A percentile compares a stretch with the other conserved stretches of the same genome.
Evolutionary conservation across 2,797 vertebrate species (phyloP).

Genomic region (Muscicapa comitata): DNA sequence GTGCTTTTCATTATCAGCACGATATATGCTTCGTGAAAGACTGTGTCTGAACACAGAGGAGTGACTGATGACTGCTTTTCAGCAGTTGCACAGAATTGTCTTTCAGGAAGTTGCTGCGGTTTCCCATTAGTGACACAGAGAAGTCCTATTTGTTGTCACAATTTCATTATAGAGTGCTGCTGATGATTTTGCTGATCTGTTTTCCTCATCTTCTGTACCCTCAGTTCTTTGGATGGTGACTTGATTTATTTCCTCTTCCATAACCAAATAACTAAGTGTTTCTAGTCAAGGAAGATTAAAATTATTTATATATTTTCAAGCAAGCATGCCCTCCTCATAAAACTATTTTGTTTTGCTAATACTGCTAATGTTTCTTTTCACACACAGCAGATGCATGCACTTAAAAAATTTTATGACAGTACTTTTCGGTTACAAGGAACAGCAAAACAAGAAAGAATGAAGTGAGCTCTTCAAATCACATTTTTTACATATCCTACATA

Average conservation of each 20-base stretch:
- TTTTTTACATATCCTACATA: neutral
- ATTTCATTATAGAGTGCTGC: neutral
- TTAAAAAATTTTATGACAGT: neutral
- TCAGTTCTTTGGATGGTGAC: neutral
- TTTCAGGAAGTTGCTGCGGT: neutral
- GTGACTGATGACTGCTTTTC: neutral
- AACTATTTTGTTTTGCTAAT: neutral
- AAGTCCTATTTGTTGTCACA: neutral
- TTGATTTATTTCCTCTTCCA: neutral
- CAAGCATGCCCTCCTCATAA: neutral
- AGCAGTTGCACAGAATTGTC: neutral
- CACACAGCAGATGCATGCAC: neutral
- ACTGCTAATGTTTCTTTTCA: neutral
- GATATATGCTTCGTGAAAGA: neutral
- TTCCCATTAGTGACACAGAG: neutral
- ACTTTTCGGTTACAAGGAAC: neutral
- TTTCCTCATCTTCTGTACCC: neutral
- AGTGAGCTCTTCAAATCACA: neutral
- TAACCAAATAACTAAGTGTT: neutral
- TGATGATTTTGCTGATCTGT: neutral
- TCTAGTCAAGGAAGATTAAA: neutral
- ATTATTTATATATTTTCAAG: neutral
- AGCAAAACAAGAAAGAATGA: neutral
- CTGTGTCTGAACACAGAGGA: neutral
- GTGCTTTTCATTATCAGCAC: fast-evolving